A percentile compares a stretch with the other conserved stretches of the same genome.
Evolutionary conservation across 2,797 vertebrate species (phyloP).

Genomic region (Xiphophorus birchmanni): DNA sequence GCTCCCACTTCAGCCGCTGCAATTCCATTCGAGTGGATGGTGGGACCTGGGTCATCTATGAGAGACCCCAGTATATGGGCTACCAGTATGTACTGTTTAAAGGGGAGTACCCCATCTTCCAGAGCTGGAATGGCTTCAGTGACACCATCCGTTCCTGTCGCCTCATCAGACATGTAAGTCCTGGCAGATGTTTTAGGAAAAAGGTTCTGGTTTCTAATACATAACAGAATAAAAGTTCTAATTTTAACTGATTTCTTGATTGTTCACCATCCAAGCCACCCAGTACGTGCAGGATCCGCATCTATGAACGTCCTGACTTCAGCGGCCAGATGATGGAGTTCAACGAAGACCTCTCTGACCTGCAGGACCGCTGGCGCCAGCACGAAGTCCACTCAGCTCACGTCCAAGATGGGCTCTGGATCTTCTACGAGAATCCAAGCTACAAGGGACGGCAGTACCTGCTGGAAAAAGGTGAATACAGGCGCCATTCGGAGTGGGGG

Average conservation of each 20-base stretch:
- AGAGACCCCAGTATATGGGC: conserved; percentile 80
- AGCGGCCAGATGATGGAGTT: conserved; percentile 59
- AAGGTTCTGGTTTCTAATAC: not conserved
- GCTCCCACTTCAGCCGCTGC: conserved; percentile 62
- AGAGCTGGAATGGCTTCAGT: conserved; percentile 65
- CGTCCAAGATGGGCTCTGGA: conserved; percentile 77
- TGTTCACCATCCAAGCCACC: conserved; percentile 26
- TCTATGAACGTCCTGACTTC: conserved; percentile 62
- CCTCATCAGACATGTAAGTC: conserved; percentile 56
- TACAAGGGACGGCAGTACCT: conserved; percentile 86
- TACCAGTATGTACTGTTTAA: conserved; percentile 84
- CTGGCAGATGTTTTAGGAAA: not conserved
- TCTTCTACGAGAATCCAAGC: conserved; percentile 77
- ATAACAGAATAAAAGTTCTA: conserved; percentile 1
- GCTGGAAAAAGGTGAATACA: conserved; percentile 85
- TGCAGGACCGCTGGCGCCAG: conserved; percentile 56
- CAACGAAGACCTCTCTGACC: conserved; percentile 49
- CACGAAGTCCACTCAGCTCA: conserved; percentile 51
- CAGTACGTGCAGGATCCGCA: conserved; percentile 50
- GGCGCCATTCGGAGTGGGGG: conserved; percentile 84
- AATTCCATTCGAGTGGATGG: conserved; percentile 65
- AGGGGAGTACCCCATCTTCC: conserved; percentile 71
- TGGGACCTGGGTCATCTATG: conserved; percentile 79
- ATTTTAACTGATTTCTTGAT: not conserved
- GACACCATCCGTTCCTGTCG: conserved; percentile 66